Base-by-base conservation (phyloP, 2,888 invertebrate species). In the Lasioglossum lativentre region DNA sequence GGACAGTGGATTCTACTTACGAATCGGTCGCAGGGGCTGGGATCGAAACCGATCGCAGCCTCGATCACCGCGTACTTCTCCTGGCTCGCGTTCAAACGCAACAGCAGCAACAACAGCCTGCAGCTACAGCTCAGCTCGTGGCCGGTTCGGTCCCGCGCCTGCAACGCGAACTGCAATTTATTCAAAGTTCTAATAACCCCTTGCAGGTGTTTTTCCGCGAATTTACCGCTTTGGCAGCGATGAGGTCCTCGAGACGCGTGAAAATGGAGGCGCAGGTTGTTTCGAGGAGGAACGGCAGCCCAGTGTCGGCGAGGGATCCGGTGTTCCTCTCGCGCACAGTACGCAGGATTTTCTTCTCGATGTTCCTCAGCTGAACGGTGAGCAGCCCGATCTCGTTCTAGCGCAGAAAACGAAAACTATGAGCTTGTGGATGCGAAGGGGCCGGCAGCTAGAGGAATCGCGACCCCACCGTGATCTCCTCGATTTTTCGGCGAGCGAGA, bases 311-410 rank as follows among this genome's bases (percentile, higher is more conserved):
- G 85, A 98, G 96, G 68, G 98, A 97, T 2, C 97, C 96, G 0
- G 97, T 97, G 77, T 97, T 98, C 93, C 97, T 96, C 82, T 98
- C 97, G 89, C 98, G 97, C 93, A 97, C 97, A 93, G 97, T 97
- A 3, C 97, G 96, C 85, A 98, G 95, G 59, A 98, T 95, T 86
- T 97, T 96, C 93, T 97, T 97, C 95, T 98, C 98, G 56, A 98
- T 96, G 81, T 97, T 96, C 72, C 97, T 96, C 94, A 97, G 97
- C 94, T 98, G 98, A 47, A 96, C 96, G 88, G 97, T 97, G 70
- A 97, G 95, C 79, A 96, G 95, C 52, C 95, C 91, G 83, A 94
- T 91, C 88, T 94, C 94, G 75, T 84, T 91, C 94, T 94, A 85
- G 40, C 40, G 8, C 27, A 42, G 59, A 63, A 47, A 80, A 78